Evolutionary conservation across 2,113 vertebrate species (phyloP).

Genomic region (Coryphaenoides rupestris): DNA sequence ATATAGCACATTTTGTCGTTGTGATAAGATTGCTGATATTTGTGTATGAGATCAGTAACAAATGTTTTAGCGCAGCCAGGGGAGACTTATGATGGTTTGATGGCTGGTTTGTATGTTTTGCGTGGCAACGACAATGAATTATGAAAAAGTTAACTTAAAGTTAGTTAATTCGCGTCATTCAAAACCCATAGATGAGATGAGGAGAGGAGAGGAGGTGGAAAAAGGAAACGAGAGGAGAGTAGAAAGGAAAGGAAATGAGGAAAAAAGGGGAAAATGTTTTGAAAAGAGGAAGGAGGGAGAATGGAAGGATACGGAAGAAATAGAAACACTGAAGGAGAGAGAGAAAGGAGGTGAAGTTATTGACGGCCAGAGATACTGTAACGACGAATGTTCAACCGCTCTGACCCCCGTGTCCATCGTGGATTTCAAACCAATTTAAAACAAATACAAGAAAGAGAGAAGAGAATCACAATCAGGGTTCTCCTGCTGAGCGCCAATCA

Average conservation of each 20-base stretch:
- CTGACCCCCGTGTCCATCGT: constrained; percentile 10
- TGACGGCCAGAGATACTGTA: background rate
- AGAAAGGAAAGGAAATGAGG: background rate
- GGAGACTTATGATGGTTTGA: no score
- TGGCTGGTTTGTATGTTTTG: no score
- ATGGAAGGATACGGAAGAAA: background rate
- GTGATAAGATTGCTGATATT: no score
- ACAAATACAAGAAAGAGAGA: constrained; percentile 5
- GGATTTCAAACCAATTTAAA: constrained; percentile 10
- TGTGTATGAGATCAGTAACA: no score
- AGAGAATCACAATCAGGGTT: constrained; percentile 6
- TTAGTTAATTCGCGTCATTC: constrained; percentile 33
- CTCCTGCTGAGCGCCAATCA: constrained; percentile 42
- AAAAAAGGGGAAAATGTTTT: background rate
- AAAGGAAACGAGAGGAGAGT: no score
- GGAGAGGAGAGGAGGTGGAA: background rate
- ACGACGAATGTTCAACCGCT: background rate
- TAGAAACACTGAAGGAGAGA: background rate
- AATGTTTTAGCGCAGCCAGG: no score
- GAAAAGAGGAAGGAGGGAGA: background rate
- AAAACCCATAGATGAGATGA: constrained; percentile 1
- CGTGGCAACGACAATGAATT: constrained; percentile 21
- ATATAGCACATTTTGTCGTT: no score
- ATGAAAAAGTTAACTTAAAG: constrained; percentile 4
- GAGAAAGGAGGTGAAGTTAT: background rate